Conservation (phyloP, 2,113 vertebrate genomes). For the Bufo gargarizans region DNA sequence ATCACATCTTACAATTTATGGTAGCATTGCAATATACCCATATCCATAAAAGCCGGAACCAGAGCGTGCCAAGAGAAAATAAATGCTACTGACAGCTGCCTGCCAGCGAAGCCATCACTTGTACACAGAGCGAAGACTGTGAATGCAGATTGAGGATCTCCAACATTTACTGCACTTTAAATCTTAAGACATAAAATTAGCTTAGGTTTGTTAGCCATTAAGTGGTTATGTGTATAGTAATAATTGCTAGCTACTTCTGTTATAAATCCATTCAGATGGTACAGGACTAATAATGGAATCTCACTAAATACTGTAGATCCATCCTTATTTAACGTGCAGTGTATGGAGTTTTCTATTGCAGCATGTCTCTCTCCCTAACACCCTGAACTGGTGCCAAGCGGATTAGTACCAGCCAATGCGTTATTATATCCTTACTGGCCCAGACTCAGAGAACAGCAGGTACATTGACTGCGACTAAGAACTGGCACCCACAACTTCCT, state of each 20-base stretch:
- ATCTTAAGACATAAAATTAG: not conserved
- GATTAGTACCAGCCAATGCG: not conserved
- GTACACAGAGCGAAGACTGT: not conserved
- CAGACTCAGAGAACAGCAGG: constrained; percentile 4
- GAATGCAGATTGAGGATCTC: not conserved
- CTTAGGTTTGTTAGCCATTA: not conserved
- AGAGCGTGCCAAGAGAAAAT: not conserved
- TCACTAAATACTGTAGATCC: not conserved
- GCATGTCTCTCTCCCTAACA: not conserved
- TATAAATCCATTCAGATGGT: not conserved
- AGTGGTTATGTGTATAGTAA: not conserved
- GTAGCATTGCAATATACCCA: not conserved
- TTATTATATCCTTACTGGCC: not conserved
- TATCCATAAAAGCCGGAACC: not conserved
- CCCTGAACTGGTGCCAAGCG: constrained; percentile 2
- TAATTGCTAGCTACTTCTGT: not conserved
- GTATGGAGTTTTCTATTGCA: not conserved
- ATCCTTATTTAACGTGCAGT: not conserved
- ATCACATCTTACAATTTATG: not conserved
- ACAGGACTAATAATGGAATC: not conserved
- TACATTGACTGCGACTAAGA: constrained; percentile 10
- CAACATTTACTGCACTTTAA: not conserved
- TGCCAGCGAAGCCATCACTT: not conserved
- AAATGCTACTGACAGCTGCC: not conserved
- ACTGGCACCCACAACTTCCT: not conserved